These are phyloP conservation scores for Heloderma charlesbogerti DNA, from an alignment of 2,113 vertebrate genomes.

Conservation along the genomic window DNA sequence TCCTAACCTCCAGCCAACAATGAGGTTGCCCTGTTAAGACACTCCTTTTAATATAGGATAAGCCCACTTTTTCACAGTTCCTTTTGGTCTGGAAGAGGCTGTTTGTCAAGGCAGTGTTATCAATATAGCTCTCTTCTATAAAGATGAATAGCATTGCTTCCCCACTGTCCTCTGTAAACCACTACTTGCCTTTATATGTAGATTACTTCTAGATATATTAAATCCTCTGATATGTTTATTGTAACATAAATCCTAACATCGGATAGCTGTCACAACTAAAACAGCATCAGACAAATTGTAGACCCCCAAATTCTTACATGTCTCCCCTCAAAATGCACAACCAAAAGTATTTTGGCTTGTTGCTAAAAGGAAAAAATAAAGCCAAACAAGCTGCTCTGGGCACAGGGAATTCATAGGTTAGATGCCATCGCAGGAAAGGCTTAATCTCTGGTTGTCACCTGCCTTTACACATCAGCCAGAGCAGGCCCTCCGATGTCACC, in stretches of 20 bases:
- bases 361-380: neutral
- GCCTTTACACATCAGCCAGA: neutral
- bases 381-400: neutral
- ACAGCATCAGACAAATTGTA: too few species aligned
- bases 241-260: neutral
- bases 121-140: neutral
- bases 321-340: neutral
- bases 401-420: neutral
- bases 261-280: neutral
- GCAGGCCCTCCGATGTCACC: neutral
- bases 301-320: neutral
- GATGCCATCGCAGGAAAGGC: neutral
- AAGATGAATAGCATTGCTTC: neutral
- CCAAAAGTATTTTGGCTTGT: neutral
- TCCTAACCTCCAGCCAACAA: neutral
- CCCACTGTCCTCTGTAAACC: neutral
- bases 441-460: neutral
- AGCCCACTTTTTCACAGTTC: neutral
- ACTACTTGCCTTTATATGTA: neutral
- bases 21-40: neutral
- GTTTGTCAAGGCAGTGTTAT: neutral
- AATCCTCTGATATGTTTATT: neutral
- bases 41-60: neutral
- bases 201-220: neutral
- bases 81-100: neutral